phyloP scores from a whole-genome alignment of 2,888 invertebrate genomes.

The Andrena bucephala region DNA sequence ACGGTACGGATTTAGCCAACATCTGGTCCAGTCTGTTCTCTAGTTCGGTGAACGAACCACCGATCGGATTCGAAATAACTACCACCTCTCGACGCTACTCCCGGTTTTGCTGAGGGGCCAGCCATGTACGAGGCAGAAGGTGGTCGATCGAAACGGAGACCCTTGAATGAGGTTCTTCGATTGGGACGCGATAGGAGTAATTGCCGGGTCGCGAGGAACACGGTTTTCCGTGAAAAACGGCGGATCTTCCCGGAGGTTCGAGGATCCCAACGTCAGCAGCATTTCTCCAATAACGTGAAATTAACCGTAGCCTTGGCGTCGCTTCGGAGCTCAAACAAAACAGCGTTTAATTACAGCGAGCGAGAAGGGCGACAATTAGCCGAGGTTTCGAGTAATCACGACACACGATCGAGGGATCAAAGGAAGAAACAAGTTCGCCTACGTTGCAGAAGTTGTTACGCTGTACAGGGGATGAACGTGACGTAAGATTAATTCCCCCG shows the following conservation, averaged over 20 bases:
- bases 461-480: neutral
- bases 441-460: conserved; percentile 14
- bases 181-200: neutral
- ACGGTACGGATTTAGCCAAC: conserved; percentile 79
- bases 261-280: neutral
- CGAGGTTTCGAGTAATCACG: conserved; percentile 3
- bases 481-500: neutral
- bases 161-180: neutral
- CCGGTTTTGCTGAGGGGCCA: neutral
- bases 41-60: conserved; percentile 59
- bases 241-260: neutral
- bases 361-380: neutral
- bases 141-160: conserved; percentile 3
- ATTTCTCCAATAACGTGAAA: neutral
- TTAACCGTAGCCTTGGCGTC: conserved; percentile 1
- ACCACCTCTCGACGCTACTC: neutral
- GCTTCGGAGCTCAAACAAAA: neutral
- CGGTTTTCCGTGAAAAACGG: neutral
- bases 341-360: neutral
- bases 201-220: neutral
- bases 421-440: neutral
- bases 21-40: conserved; percentile 78
- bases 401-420: neutral
- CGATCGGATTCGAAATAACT: conserved; percentile 69
- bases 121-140: neutral